Base-by-base conservation (phyloP, 2,113 vertebrate genomes). In the Eurypyga helias region DNA sequence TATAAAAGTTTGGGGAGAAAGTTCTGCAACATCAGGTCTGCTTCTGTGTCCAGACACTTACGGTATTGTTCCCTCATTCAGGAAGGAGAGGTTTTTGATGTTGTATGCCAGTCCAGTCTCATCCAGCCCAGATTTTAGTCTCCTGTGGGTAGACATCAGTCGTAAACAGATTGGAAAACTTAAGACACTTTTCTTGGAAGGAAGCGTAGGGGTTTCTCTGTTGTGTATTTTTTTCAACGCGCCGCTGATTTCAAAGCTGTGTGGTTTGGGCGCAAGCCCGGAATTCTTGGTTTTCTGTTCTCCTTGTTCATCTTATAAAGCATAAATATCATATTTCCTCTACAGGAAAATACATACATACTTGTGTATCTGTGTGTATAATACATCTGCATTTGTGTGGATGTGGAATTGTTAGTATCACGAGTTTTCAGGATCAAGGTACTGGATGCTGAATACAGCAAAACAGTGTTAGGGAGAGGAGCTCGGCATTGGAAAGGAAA, bases 141-240 rank as follows among this genome's bases (percentile, higher is more conserved):
- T 97, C 96, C 51, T 96, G 94, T 96, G 97, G 96, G 91, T 65
- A 97, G 96, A 96, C 93, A 94, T 94, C 81, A 86, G 87, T 95
- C 25, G 0, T 96, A 98, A 97, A 95, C 87, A 94, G 93, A 95
- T 89, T 71, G 83, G 96, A 96, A 96, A 97, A 97, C 60, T 36
- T 93, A 92, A 92, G 70, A 86, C 46, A 55, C 92, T 96, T 91
- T 94, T 86, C 94, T 95, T 92, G 97, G 95, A 96, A 97, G 88
- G 93, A 95, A 93, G 60, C 0, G 0, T 67, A 36, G 52, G 57
- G 31, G 1, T 0, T 43, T 88, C 72, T 89, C 82, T 77, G 72
- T 76, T 91, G 82, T 94, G 45, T 76, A 10, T 13, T 51, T 55
- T 89, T 92, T 64, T 69, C 51, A 94, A 33, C 4, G 10, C 67